phyloP scores from a whole-genome alignment of 1,140 invertebrate genomes.

The Eupristina koningsbergeri region DNA sequence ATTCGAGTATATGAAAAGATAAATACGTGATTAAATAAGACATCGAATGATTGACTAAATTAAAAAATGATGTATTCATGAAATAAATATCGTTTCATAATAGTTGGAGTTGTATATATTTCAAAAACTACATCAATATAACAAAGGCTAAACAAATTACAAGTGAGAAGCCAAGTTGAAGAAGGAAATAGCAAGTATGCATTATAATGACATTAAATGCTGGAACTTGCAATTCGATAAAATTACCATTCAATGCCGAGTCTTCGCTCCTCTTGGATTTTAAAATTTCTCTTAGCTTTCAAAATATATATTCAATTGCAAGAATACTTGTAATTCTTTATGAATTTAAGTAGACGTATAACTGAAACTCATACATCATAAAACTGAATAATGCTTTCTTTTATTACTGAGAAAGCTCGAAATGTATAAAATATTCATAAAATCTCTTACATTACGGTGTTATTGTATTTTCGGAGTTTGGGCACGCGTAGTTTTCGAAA shows the following conservation, averaged over 20 bases:
- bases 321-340: background rate
- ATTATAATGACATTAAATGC: background rate
- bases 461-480: background rate
- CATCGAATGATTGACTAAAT: constrained; percentile 2
- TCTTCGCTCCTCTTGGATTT: background rate
- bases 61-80: background rate
- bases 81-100: constrained; percentile 4
- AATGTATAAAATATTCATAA: constrained; percentile 1
- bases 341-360: background rate
- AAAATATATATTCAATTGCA: background rate
- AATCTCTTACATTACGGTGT: background rate
- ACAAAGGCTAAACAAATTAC: background rate
- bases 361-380: background rate
- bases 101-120: background rate
- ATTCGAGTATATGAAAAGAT: background rate
- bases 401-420: background rate
- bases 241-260: background rate
- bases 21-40: background rate
- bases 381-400: background rate
- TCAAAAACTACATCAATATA: background rate
- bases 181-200: background rate
- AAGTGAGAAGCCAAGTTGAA: background rate
- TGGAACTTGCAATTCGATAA: background rate
- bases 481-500: background rate
- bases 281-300: background rate